These are phyloP conservation scores for Rhabdophis nuchalis DNA, from an alignment of 2,797 vertebrate species.

Conservation along the genomic window DNA sequence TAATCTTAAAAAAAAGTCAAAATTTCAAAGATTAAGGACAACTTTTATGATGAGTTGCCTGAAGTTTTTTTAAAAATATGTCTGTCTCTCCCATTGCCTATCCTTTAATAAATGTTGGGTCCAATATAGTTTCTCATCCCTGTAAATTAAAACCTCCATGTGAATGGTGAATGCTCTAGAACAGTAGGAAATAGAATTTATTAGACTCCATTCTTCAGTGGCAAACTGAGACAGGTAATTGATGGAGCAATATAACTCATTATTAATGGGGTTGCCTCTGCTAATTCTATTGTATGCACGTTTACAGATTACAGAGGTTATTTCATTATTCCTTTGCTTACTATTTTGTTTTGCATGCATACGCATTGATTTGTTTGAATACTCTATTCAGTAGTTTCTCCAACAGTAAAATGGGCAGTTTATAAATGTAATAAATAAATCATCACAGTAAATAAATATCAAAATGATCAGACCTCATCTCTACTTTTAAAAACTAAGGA, in stretches of 20 bases:
- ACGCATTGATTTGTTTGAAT: neutral
- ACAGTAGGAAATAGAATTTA: constrained; percentile 63
- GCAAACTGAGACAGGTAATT: constrained; percentile 54
- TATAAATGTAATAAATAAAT: neutral
- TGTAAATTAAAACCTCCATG: constrained; percentile 60
- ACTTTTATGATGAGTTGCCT: neutral
- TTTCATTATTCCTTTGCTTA: constrained; percentile 28
- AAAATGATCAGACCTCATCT: neutral
- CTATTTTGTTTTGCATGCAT: neutral
- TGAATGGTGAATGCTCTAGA: constrained; percentile 62
- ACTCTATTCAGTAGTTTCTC: neutral
- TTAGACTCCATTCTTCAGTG: constrained; percentile 45
- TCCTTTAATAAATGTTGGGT: constrained; percentile 48
- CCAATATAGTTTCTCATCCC: constrained; percentile 59
- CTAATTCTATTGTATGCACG: constrained; percentile 39
- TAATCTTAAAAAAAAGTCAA: neutral
- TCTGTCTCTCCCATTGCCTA: constrained; percentile 32
- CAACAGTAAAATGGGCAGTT: neutral
- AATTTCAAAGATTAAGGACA: neutral
- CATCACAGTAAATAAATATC: neutral
- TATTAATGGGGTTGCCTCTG: constrained; percentile 53
- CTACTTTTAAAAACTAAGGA: neutral
- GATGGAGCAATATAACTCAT: constrained; percentile 52
- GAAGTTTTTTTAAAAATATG: constrained; percentile 12
- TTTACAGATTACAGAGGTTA: constrained; percentile 44